phyloP scores from a whole-genome alignment of 2,113 vertebrate species.

The Callionymus lyra region DNA sequence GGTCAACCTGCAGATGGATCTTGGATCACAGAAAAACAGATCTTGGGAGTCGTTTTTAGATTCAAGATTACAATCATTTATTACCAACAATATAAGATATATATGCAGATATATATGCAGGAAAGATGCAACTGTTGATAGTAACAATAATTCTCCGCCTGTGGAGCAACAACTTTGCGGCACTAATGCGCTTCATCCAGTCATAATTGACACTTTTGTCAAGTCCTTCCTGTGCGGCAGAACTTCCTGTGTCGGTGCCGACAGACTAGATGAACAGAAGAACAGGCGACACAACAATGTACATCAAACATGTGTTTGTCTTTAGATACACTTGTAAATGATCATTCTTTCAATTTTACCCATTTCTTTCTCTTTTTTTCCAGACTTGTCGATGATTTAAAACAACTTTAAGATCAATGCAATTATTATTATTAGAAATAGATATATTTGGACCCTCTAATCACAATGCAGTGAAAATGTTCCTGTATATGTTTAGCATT shows the following conservation, averaged over 20 bases:
- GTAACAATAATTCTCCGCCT: too few relatives aligned
- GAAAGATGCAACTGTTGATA: too few relatives aligned
- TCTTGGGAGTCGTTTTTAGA: conserved; percentile 6
- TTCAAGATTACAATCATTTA: too few relatives aligned
- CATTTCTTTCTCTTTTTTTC: background rate
- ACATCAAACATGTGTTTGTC: too few relatives aligned
- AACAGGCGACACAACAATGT: too few relatives aligned
- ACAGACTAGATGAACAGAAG: conserved; percentile 30
- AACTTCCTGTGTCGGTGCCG: conserved; percentile 31
- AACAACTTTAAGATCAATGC: background rate
- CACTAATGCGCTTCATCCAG: too few relatives aligned
- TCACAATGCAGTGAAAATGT: too few relatives aligned
- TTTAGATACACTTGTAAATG: background rate
- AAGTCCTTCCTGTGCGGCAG: conserved; percentile 26
- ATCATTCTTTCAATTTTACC: background rate
- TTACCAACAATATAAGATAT: too few relatives aligned
- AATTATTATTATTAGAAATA: conserved; percentile 7
- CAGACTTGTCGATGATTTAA: background rate
- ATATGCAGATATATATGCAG: too few relatives aligned
- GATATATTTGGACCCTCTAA: too few relatives aligned
- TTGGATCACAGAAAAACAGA: conserved; percentile 11
- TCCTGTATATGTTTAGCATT: conserved; percentile 25
- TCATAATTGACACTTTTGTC: conserved; percentile 11
- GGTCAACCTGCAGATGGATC: conserved; percentile 5
- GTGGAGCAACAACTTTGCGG: too few relatives aligned